Percentiles rank a stretch among this genome's conserved stretches.
phyloP scores from a whole-genome alignment of 2,113 vertebrate genomes.

The Dicrurus megarhynchus region DNA sequence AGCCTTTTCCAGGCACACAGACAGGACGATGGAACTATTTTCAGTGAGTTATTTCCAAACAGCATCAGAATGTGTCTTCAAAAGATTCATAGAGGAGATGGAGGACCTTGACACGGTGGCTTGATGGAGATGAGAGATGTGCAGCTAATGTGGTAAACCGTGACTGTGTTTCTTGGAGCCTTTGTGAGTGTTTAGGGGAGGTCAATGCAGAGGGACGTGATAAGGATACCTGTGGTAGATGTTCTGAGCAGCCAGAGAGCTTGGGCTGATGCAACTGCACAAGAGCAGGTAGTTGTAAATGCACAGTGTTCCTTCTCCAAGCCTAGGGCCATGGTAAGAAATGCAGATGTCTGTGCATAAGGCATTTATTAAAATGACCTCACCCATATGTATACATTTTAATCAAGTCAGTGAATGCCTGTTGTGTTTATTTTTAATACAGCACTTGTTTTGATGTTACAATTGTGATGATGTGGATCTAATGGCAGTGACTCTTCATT shows the following conservation, averaged over 20 bases:
- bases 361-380: constrained; percentile 59
- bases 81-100: not conserved
- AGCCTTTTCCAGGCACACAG: not conserved
- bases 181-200: not conserved
- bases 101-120: not conserved
- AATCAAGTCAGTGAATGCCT: constrained; percentile 54
- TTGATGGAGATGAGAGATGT: not conserved
- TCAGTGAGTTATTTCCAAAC: not conserved
- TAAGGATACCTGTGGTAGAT: not conserved
- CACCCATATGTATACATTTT: constrained; percentile 57
- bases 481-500: constrained; percentile 47
- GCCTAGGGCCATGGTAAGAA: constrained; percentile 49
- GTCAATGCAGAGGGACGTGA: not conserved
- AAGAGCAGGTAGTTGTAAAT: constrained; percentile 2
- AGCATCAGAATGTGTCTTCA: not conserved
- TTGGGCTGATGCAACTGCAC: constrained; percentile 39
- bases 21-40: not conserved
- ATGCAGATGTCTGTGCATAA: constrained; percentile 34
- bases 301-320: not conserved
- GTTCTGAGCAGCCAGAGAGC: not conserved
- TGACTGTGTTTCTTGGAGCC: not conserved
- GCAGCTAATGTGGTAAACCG: not conserved
- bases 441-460: constrained; percentile 55
- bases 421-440: constrained; percentile 59
- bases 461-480: constrained; percentile 54